Base-by-base conservation (phyloP, 2,113 vertebrate species). In the Urocolius indicus region DNA sequence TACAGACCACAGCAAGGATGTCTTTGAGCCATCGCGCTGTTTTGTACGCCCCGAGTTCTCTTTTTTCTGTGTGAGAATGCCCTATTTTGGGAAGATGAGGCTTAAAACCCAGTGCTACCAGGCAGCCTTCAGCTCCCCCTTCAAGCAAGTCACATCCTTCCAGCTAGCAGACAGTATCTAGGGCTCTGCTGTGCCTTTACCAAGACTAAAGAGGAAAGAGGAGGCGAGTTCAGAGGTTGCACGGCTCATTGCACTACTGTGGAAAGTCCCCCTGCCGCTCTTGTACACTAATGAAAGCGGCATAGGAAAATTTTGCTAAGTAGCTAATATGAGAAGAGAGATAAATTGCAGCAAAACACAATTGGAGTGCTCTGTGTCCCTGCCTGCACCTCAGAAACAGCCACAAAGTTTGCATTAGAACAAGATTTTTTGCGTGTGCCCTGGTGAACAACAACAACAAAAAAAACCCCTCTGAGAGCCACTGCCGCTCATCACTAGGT, bases 321-420 rank as follows among this genome's bases (percentile, higher is more conserved):
- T 11, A 46, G 49, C 51, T 93, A 67, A 59, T 15, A 36, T 3
- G 15, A 84, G 74, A 91, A n/a, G 29, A 74, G 46, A 76, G 52
- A 34, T 16, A 87, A 90, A 72, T 38, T 22, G 34, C 15, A 46
- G 45, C 8, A 51, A 92, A 85, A 75, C 21, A 41, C 36, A 16
- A 2, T 0, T 0, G 0, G 5, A 43, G 30, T 3, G 21, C 14
- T 78, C 49, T 49, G n/a, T 27, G 32, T 51, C 52, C 55, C 26
- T 30, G 20, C 11, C 0, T 0, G 27, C 32, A 51, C 34, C 54
- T 89, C 63, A 66, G 54, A 24, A 62, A 78, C 14, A 79, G 34
- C 16, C 79, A 41, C 34, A 15, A 82, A 55, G 45, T 62, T 68
- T 27, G 30, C 21, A 18, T 16, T 27, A 65, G 54, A 72, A 19